phyloP scores from a whole-genome alignment of 1,140 invertebrate genomes.

The Acromyrmex charruanus region DNA sequence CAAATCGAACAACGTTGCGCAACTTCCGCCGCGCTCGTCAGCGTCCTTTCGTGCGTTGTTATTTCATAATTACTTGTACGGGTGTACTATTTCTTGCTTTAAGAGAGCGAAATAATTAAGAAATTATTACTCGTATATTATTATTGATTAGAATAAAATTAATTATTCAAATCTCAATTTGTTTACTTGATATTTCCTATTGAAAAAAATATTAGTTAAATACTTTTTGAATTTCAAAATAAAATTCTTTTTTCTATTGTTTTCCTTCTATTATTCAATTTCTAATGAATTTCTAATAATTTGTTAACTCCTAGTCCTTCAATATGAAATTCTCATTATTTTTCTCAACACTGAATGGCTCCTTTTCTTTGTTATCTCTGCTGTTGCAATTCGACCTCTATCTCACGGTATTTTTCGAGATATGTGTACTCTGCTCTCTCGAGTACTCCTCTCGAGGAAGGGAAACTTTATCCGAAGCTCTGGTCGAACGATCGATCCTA shows the following conservation, averaged over 20 bases:
- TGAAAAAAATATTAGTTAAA: not conserved
- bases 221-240: not conserved
- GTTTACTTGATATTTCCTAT: not conserved
- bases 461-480: conserved; percentile 41
- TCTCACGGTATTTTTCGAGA: conserved; percentile 33
- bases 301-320: not conserved
- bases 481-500: conserved; percentile 48
- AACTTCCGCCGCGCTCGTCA: conserved; percentile 48
- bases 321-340: not conserved
- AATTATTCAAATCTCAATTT: not conserved
- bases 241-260: not conserved
- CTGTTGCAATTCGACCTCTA: conserved; percentile 28
- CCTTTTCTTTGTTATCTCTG: conserved; percentile 23
- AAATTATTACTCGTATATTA: not conserved
- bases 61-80: conserved; percentile 41
- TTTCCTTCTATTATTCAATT: not conserved
- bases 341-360: not conserved
- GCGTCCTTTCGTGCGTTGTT: conserved; percentile 29
- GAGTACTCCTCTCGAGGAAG: conserved; percentile 26
- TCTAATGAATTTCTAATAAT: not conserved
- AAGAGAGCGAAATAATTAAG: not conserved
- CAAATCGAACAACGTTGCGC: conserved; percentile 34
- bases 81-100: not conserved
- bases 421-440: not conserved
- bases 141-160: not conserved